Percentiles rank a stretch among this genome's conserved stretches.
These are phyloP conservation scores for Gymnogyps californianus DNA, from an alignment of 2,113 vertebrate genomes.

Conservation along the genomic window DNA sequence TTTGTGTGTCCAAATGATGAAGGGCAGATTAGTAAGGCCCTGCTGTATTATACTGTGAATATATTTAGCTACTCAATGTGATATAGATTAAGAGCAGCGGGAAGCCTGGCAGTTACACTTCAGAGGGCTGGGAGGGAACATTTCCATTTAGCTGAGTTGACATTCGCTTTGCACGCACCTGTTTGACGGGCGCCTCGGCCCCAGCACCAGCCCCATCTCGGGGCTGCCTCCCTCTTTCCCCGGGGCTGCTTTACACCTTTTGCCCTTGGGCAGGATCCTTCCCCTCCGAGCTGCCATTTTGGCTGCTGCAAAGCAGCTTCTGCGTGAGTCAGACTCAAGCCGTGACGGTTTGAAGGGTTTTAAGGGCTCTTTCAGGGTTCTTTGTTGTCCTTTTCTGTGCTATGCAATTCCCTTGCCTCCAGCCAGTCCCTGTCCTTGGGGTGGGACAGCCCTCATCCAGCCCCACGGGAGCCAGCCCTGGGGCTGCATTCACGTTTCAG, in stretches of 20 bases:
- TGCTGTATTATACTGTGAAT: conserved; percentile 4
- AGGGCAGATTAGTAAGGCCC: conserved; percentile 30
- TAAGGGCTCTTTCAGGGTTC: background rate
- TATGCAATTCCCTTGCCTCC: background rate
- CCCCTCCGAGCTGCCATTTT: background rate
- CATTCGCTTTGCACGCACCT: background rate
- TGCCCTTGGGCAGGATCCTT: background rate
- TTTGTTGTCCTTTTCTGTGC: background rate
- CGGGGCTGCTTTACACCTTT: background rate
- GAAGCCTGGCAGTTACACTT: conserved; percentile 32
- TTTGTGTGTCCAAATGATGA: background rate
- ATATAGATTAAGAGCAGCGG: conserved; percentile 6
- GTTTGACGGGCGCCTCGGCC: background rate
- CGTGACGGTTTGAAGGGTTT: background rate
- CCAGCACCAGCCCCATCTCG: fast-evolving
- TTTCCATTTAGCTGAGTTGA: background rate
- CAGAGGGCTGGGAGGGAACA: background rate
- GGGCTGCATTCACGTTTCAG: background rate
- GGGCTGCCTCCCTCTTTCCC: background rate
- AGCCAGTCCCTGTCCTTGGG: background rate
- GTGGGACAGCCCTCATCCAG: background rate
- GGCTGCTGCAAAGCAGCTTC: background rate
- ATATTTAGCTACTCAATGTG: conserved; percentile 40
- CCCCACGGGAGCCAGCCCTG: background rate
- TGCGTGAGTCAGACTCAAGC: fast-evolving